Conservation (phyloP, 2,888 invertebrate species). For the Adela reaumurella region DNA sequence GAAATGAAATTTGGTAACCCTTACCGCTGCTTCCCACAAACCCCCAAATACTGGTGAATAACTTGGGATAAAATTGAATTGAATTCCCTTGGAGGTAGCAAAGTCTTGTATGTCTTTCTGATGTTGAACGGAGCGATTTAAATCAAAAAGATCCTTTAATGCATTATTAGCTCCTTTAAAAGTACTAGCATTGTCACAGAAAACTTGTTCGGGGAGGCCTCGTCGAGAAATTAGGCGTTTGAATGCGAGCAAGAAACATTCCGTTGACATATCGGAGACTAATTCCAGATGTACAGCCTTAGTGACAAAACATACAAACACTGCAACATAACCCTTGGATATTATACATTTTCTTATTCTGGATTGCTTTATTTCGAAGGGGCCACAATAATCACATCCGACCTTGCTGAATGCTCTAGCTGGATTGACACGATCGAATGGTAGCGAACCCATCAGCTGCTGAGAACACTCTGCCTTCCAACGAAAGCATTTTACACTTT, state of each 20-base stretch:
- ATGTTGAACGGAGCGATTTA: slow-evolving; percentile 2
- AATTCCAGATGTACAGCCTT: slow-evolving; percentile 3
- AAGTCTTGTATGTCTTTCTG: neutral
- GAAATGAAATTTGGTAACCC: slow-evolving; percentile 15
- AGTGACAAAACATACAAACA: slow-evolving; percentile 6
- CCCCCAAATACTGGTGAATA: slow-evolving; percentile 17
- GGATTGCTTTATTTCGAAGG: slow-evolving; percentile 6
- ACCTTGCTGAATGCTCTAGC: slow-evolving; percentile 3
- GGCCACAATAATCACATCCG: slow-evolving; percentile 6
- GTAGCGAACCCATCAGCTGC: slow-evolving; percentile 5
- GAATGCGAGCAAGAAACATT: neutral
- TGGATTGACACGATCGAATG: slow-evolving; percentile 2
- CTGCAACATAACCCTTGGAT: slow-evolving; percentile 4
- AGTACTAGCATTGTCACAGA: slow-evolving; percentile 10
- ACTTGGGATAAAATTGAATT: slow-evolving; percentile 17
- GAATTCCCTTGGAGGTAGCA: slow-evolving; percentile 6
- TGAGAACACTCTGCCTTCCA: neutral
- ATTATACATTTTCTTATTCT: neutral
- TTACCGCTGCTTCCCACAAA: slow-evolving; percentile 17
- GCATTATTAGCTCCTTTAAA: slow-evolving; percentile 8
- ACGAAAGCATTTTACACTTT: slow-evolving; percentile 3
- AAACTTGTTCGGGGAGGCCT: slow-evolving; percentile 7
- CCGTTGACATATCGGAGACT: slow-evolving; percentile 1
- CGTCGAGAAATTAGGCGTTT: slow-evolving; percentile 4
- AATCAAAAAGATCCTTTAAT: slow-evolving; percentile 8